A percentile compares a stretch with the other conserved stretches of the same genome.
Evolutionary conservation across 2,113 vertebrate genomes (phyloP).

Genomic region (Pleuronectes platessa): DNA sequence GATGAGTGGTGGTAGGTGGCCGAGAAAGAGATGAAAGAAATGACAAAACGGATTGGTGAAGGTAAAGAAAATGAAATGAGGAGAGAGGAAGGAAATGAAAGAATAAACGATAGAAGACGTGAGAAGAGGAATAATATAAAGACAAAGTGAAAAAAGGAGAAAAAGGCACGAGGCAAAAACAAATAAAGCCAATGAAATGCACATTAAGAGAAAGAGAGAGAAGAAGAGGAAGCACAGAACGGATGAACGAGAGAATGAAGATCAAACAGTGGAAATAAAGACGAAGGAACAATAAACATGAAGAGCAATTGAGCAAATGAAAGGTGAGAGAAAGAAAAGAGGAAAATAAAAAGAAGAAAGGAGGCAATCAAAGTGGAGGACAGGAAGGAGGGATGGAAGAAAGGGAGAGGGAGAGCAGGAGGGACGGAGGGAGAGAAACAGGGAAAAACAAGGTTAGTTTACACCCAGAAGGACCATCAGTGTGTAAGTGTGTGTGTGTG

Average conservation of each 20-base stretch:
- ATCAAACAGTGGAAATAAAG: background rate
- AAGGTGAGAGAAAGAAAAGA: no score
- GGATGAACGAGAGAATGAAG: background rate
- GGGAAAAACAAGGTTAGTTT: slow-evolving; percentile 79
- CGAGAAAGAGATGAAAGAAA: background rate
- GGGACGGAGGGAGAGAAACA: slow-evolving; percentile 37
- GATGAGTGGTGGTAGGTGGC: background rate
- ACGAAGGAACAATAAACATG: background rate
- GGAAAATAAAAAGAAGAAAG: slow-evolving; percentile 4
- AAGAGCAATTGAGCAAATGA: slow-evolving; percentile 3
- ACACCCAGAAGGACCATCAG: slow-evolving; percentile 13
- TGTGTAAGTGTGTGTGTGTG: background rate
- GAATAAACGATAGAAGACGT: background rate
- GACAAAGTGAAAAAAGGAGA: no score
- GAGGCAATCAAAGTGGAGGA: background rate
- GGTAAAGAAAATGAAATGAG: background rate
- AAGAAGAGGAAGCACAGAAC: background rate
- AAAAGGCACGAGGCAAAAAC: no score
- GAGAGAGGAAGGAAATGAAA: background rate
- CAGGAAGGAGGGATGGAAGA: background rate
- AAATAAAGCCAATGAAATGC: no score
- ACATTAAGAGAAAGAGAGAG: no score
- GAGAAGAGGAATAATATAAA: background rate
- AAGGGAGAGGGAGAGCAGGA: background rate
- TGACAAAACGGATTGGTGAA: background rate